Evolutionary conservation across 2,888 invertebrate genomes (phyloP).

Genomic region (Acanthacorydalis orientalis): DNA sequence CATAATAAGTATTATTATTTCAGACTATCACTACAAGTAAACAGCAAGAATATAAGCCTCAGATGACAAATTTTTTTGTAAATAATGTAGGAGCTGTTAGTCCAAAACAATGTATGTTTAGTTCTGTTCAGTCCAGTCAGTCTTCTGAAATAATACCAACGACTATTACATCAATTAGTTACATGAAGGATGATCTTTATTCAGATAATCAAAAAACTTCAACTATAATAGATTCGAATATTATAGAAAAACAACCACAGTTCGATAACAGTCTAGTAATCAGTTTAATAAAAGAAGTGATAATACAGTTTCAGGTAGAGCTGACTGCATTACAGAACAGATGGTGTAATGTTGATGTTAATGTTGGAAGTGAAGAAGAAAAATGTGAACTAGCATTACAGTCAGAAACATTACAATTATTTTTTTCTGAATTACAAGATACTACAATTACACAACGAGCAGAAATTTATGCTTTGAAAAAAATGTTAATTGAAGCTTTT

Average conservation of each 20-base stretch:
- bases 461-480: constrained; percentile 39
- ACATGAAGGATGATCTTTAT: too few relatives aligned
- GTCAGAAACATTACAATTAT: constrained; percentile 36
- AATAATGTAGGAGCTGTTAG: too few relatives aligned
- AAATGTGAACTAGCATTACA: constrained; percentile 31
- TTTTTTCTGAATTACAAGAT: constrained; percentile 42
- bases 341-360: constrained; percentile 31
- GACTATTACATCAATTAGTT: too few relatives aligned
- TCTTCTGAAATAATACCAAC: too few relatives aligned
- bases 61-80: too few relatives aligned
- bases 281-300: constrained; percentile 45
- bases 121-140: too few relatives aligned
- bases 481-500: constrained; percentile 33
- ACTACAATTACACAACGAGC: constrained; percentile 38
- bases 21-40: too few relatives aligned
- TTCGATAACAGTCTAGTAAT: constrained; percentile 24
- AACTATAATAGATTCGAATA: too few relatives aligned
- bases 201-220: too few relatives aligned
- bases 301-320: constrained; percentile 46
- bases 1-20: too few relatives aligned
- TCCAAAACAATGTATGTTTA: too few relatives aligned
- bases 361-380: constrained; percentile 40
- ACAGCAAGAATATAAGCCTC: too few relatives aligned
- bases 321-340: constrained; percentile 39
- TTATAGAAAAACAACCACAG: background rate